Base-by-base conservation (phyloP, 1,140 invertebrate species). In the Atta texana region DNA sequence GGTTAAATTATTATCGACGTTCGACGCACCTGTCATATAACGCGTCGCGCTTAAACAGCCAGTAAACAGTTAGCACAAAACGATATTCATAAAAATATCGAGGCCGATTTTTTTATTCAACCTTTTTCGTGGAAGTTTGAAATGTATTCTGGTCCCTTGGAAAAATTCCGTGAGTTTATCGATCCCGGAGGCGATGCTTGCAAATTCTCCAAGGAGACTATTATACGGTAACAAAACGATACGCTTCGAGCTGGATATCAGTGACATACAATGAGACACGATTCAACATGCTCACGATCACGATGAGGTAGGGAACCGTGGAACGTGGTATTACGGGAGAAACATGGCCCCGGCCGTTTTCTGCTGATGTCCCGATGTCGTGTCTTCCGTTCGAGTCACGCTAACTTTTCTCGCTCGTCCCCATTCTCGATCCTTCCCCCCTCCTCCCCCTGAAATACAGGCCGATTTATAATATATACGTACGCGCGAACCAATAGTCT, bases 341-440 rank as follows among this genome's bases (percentile, higher is more conserved):
- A 92, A 89, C 89, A 92, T 88, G 82, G 88, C 85, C 87, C 66
- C 85, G 80, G 75, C 69, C 53, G 77, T 90, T 61, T 66, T 72
- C 90, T 89, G 86, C 87, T 92, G 89, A 92, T 92, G 91, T 91
- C 87, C 88, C 87, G 92, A 92, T 92, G 89, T 92, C 92, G 88
- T 92, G 92, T 92, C 87, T 31, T 31, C 28, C 28, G 28, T 31
- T 31, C 28, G 28, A 31, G 28, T 31, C 28, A 31, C 28, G 28
- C 28, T 31, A 31, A 31, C 28, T 31, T 31, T 31, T 31, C 28
- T 31, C 28, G 28, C 28, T 31, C 28, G 28, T 31, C 28, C 28
- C 28, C 28, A 3, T 31, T 31, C 28, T 31, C 28, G 28, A 31
- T 31, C 3, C 28, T 31, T 31, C 28, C 89, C 71, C 68, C 61